These are phyloP conservation scores for Matsumyia berberina DNA, from an alignment of 2,888 invertebrate species.

Conservation along the genomic window DNA sequence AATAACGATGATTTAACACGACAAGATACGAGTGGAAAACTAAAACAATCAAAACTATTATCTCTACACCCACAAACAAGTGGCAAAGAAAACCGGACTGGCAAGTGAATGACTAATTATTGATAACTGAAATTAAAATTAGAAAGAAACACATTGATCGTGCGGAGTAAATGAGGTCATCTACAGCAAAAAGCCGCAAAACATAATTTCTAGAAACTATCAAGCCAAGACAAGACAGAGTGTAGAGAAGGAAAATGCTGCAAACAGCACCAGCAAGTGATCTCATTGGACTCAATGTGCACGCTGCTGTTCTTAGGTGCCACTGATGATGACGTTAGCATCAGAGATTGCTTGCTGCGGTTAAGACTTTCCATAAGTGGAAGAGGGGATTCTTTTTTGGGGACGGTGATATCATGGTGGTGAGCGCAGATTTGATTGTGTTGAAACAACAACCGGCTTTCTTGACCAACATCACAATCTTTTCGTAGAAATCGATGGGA, in stretches of 20 bases:
- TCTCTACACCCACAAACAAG: constrained; percentile 8
- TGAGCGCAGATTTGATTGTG: neutral
- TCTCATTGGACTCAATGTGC: constrained; percentile 46
- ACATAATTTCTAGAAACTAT: constrained; percentile 32
- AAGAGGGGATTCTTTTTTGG: constrained; percentile 12
- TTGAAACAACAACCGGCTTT: constrained; percentile 17
- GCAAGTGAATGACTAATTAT: constrained; percentile 38
- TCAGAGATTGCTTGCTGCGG: constrained; percentile 11
- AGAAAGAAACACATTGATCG: constrained; percentile 20
- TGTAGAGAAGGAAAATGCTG: constrained; percentile 17
- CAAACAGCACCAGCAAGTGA: constrained; percentile 25
- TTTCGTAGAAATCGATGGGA: constrained; percentile 4
- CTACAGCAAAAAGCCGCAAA: neutral
- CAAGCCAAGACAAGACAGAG: neutral
- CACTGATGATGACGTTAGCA: constrained; percentile 42
- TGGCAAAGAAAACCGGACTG: constrained; percentile 5
- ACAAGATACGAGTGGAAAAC: neutral
- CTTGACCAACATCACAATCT: constrained; percentile 17
- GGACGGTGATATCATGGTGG: constrained; percentile 34
- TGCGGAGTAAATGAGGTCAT: constrained; percentile 48
- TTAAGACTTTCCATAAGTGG: constrained; percentile 46
- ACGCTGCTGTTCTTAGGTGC: constrained; percentile 15
- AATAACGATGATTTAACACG: constrained; percentile 38
- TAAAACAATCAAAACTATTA: constrained; percentile 8
- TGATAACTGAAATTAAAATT: constrained; percentile 34